phyloP scores from a whole-genome alignment of 2,113 vertebrate species.

The Calidris pygmaea region DNA sequence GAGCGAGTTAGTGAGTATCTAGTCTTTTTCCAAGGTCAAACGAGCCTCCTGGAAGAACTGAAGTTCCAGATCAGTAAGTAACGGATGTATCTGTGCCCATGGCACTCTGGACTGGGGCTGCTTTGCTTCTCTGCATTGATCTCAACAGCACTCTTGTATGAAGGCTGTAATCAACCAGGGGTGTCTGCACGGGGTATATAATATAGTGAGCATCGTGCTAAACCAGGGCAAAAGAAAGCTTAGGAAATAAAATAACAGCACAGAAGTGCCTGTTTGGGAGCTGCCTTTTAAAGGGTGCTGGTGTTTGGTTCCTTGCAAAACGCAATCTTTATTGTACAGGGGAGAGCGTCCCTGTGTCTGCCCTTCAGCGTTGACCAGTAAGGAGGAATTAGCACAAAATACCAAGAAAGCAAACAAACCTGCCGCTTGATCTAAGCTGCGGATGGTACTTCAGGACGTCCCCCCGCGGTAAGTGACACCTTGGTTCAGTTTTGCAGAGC shows the following conservation, averaged over 20 bases:
- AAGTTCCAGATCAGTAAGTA: not conserved
- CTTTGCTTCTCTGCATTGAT: not conserved
- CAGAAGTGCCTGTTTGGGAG: not conserved
- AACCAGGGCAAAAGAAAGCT: not conserved
- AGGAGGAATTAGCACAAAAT: not conserved
- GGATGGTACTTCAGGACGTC: not conserved
- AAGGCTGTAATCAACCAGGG: not conserved
- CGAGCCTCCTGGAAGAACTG: not conserved
- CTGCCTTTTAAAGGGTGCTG: not conserved
- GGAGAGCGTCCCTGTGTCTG: too few species aligned
- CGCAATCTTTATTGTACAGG: not conserved
- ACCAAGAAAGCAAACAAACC: not conserved
- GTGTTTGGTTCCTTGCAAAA: not conserved
- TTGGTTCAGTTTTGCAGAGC: not conserved
- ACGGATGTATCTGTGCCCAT: not conserved
- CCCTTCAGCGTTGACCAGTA: not conserved
- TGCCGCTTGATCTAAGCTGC: fast-evolving
- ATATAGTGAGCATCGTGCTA: fast-evolving
- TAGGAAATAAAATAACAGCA: fast-evolving
- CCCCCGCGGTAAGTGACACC: not conserved
- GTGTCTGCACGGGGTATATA: not conserved
- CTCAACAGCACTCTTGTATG: not conserved
- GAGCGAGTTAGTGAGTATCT: not conserved
- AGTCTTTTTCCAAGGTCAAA: not conserved
- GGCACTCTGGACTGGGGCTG: not conserved